Evolutionary conservation across 2,888 invertebrate genomes (phyloP).

Genomic region (Zaprionus obscuricornis): DNA sequence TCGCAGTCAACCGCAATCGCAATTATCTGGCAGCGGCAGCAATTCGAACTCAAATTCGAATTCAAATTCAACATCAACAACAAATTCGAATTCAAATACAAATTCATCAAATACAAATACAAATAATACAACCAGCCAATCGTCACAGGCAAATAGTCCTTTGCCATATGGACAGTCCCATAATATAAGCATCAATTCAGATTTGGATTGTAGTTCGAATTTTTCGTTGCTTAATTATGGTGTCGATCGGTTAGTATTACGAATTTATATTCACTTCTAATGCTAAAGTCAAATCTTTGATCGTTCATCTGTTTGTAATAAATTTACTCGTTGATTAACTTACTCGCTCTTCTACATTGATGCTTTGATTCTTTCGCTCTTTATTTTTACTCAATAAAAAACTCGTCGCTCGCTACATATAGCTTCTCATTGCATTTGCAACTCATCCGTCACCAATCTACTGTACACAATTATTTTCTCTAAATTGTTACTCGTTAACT

Average conservation of each 20-base stretch:
- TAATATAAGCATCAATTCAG: conserved; percentile 80
- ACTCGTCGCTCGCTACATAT: too few relatives aligned
- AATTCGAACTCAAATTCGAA: conserved; percentile 18
- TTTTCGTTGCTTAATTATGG: conserved; percentile 87
- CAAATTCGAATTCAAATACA: conserved; percentile 21
- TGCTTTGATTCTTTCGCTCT: neutral
- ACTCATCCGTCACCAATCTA: too few relatives aligned
- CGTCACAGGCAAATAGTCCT: conserved; percentile 61
- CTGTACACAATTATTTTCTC: neutral
- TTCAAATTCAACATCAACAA: conserved; percentile 26
- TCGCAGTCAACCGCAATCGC: conserved; percentile 81
- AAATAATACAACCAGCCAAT: conserved; percentile 29
- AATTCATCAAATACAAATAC: conserved; percentile 25
- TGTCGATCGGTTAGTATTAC: conserved; percentile 85
- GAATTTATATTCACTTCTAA: too few relatives aligned
- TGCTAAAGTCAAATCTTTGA: too few relatives aligned
- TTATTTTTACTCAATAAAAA: neutral
- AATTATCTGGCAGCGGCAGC: conserved; percentile 1
- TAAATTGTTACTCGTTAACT: neutral
- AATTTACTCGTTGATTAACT: neutral
- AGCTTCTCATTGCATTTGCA: too few relatives aligned
- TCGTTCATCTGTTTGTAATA: conserved; percentile 4
- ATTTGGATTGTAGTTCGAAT: conserved; percentile 82
- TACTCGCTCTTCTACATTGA: too few relatives aligned
- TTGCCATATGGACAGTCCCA: conserved; percentile 82